A percentile compares a stretch with the other conserved stretches of the same genome.
Conservation (phyloP, 1,140 invertebrate genomes). For the Plodia interpunctella region DNA sequence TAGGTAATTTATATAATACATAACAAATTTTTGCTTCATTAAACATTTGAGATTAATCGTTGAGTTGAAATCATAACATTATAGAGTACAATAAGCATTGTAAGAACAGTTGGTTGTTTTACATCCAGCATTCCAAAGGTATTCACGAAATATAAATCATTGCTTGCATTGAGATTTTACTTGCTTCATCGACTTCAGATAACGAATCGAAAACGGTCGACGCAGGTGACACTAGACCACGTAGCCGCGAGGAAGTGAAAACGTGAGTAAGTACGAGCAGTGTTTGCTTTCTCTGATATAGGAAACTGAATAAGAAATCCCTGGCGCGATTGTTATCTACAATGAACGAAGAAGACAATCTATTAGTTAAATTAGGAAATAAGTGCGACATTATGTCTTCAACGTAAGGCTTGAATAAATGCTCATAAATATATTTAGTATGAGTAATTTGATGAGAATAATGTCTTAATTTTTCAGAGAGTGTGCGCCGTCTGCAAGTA, state of each 20-base stretch:
- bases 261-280: slow-evolving; percentile 46
- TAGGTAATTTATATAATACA: no score
- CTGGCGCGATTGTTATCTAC: slow-evolving; percentile 12
- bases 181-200: slow-evolving; percentile 34
- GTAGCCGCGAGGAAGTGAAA: slow-evolving; percentile 35
- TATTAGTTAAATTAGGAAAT: slow-evolving; percentile 24
- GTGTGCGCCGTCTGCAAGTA: not conserved
- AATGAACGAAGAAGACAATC: slow-evolving; percentile 53
- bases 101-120: no score
- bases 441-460: not conserved
- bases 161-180: slow-evolving; percentile 11
- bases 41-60: no score
- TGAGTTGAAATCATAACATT: no score
- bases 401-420: not conserved
- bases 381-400: not conserved
- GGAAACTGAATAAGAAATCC: slow-evolving; percentile 14
- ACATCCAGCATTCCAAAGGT: no score
- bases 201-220: slow-evolving; percentile 35
- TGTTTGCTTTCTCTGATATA: slow-evolving; percentile 19
- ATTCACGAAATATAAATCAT: slow-evolving; percentile 13
- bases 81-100: no score
- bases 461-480: not conserved
- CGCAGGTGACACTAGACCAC: slow-evolving; percentile 34
- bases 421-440: not conserved
- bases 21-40: no score